A percentile compares a stretch with the other conserved stretches of the same genome.
Conservation (phyloP, 2,113 vertebrate species). For the Sphyrna mokarran region DNA sequence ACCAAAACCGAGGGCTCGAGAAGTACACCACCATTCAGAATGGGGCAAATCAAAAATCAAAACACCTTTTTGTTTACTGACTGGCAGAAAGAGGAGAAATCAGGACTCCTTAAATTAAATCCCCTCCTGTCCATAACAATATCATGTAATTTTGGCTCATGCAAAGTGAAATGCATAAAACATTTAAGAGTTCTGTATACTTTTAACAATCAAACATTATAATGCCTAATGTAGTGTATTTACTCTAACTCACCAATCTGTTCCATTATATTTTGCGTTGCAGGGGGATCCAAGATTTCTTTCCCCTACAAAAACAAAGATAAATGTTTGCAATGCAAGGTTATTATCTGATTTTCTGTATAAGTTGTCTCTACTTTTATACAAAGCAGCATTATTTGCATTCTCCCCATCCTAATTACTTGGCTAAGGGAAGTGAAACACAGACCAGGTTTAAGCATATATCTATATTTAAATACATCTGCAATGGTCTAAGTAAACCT, state of each 20-base stretch:
- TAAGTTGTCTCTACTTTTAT: background rate
- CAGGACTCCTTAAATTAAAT: too few relatives aligned
- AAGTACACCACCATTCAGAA: too few relatives aligned
- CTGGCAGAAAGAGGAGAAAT: too few relatives aligned
- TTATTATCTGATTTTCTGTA: background rate
- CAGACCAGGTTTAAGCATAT: background rate
- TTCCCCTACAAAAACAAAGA: conserved; percentile 16
- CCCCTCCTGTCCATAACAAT: too few relatives aligned
- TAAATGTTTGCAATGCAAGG: background rate
- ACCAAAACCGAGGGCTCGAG: too few relatives aligned
- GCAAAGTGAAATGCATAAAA: background rate
- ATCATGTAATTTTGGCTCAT: background rate
- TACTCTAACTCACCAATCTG: conserved; percentile 31
- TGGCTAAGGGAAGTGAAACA: background rate
- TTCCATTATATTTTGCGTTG: conserved; percentile 22
- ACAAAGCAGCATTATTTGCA: background rate
- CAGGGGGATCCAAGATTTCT: conserved; percentile 17
- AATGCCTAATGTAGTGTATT: background rate
- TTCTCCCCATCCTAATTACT: background rate
- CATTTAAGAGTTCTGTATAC: background rate
- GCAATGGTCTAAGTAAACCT: background rate
- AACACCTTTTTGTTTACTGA: too few relatives aligned
- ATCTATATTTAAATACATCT: background rate
- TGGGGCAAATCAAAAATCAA: too few relatives aligned
- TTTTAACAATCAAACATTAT: background rate